phyloP scores from a whole-genome alignment of 2,113 vertebrate genomes.

The Grammomys surdaster region DNA sequence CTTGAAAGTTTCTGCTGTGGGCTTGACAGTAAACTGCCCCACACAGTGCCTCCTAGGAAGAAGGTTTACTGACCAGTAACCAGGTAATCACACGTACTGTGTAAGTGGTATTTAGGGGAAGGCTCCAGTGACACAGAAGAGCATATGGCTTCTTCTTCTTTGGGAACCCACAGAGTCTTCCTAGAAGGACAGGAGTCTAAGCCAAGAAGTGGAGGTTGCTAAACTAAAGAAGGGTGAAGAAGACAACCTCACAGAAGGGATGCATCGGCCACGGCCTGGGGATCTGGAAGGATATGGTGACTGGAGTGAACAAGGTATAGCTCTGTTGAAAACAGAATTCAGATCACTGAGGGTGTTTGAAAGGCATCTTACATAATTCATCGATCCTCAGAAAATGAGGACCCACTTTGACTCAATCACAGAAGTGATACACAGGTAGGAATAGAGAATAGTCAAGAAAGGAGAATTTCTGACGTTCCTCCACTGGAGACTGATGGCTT shows the following conservation, averaged over 20 bases:
- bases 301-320: background rate
- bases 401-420: slow-evolving; percentile 17
- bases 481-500: slow-evolving; percentile 49
- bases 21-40: background rate
- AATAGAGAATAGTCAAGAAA: slow-evolving; percentile 29
- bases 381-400: slow-evolving; percentile 39
- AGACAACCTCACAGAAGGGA: background rate
- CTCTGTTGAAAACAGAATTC: background rate
- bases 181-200: background rate
- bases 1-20: slow-evolving; percentile 1
- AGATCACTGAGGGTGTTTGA: slow-evolving; percentile 18
- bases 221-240: background rate
- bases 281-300: background rate
- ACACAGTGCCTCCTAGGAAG: background rate
- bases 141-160: too few relatives aligned
- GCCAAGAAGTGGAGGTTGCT: background rate
- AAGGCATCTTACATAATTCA: slow-evolving; percentile 39
- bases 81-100: background rate
- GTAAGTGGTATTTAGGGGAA: background rate
- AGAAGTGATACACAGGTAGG: background rate
- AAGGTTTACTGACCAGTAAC: background rate
- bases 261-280: background rate
- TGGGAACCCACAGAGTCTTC: background rate
- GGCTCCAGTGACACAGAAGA: background rate
- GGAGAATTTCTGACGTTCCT: slow-evolving; percentile 70